Evolutionary conservation across 2,888 invertebrate species (phyloP).

Genomic region (Eupsilia transversa): DNA sequence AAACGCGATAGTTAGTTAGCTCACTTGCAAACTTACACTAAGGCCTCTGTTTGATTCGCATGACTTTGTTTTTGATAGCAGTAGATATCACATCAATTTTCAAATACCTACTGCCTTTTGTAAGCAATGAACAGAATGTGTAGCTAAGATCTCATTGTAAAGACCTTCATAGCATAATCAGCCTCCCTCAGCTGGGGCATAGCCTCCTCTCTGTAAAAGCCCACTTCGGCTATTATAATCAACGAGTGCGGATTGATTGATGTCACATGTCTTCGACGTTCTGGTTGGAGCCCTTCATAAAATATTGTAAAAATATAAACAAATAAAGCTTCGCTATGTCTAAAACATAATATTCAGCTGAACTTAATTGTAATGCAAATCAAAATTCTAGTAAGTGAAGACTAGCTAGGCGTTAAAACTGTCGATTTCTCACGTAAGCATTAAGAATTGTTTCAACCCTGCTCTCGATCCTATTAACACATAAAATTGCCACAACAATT

Average conservation of each 20-base stretch:
- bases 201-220: neutral
- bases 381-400: neutral
- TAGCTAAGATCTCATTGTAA: neutral
- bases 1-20: no score
- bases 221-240: neutral
- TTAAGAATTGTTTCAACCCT: neutral
- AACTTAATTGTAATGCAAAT: neutral
- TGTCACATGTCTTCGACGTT: neutral
- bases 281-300: neutral
- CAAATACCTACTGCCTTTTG: neutral
- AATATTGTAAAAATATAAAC: neutral
- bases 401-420: neutral
- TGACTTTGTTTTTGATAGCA: neutral
- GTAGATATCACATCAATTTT: neutral
- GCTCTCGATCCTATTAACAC: neutral
- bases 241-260: neutral
- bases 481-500: neutral
- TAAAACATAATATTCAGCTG: neutral
- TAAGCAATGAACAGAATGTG: neutral
- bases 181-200: neutral
- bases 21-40: no score
- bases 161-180: neutral
- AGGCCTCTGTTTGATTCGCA: no score
- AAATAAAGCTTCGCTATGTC: neutral
- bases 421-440: neutral